Evolutionary conservation across 2,113 vertebrate species (phyloP).

Genomic region (Pitta sordida): DNA sequence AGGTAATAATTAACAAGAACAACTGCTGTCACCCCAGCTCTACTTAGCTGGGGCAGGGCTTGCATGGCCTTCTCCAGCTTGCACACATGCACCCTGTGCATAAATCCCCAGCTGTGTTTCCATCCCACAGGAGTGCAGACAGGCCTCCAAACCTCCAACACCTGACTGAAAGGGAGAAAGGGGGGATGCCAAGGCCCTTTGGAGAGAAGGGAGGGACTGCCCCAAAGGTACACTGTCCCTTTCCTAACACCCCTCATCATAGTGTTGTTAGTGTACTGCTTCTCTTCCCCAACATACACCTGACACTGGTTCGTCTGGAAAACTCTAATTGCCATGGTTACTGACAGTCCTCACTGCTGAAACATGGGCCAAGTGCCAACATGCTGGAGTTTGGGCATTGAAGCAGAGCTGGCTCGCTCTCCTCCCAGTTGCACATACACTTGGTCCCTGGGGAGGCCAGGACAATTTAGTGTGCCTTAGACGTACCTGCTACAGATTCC

Average conservation of each 20-base stretch:
- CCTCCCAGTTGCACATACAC: not conserved
- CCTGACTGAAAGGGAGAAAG: not conserved
- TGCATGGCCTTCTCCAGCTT: not conserved
- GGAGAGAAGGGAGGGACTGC: not conserved
- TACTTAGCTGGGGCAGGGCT: not conserved
- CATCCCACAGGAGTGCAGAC: not conserved
- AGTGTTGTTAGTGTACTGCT: not conserved
- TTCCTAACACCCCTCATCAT: not conserved
- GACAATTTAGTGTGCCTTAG: not conserved
- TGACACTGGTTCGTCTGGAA: not conserved
- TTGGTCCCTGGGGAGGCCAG: not conserved
- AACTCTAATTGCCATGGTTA: not conserved
- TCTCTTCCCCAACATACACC: not conserved
- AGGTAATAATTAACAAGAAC: not conserved
- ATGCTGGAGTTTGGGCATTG: not conserved
- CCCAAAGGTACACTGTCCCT: not conserved
- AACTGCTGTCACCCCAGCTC: not conserved
- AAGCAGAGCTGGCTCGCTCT: not conserved
- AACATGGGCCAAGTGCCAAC: not conserved
- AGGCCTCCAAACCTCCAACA: accelerated
- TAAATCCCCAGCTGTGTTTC: not conserved
- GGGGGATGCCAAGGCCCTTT: not conserved
- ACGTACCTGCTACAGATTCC: not conserved
- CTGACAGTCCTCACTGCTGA: not conserved
- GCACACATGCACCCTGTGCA: accelerated